These are phyloP conservation scores for Tympanoctomys barrerae DNA, from an alignment of 2,797 vertebrate species.

Conservation along the genomic window DNA sequence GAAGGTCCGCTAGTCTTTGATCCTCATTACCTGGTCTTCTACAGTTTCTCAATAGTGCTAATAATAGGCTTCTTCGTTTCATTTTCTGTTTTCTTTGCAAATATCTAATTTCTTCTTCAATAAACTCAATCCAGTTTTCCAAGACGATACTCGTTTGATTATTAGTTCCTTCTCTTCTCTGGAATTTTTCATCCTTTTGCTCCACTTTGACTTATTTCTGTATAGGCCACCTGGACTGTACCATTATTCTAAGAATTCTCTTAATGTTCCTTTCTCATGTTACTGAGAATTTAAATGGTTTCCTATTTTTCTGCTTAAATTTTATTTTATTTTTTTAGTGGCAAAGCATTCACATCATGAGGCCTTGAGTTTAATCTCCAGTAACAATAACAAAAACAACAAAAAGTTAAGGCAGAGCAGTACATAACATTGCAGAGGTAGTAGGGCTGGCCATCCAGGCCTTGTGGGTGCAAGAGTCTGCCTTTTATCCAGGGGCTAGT, in stretches of 20 bases:
- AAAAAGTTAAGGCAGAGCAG: neutral
- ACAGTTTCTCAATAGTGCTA: neutral
- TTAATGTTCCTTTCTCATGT: neutral
- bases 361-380: neutral
- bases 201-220: neutral
- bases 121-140: neutral
- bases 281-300: neutral
- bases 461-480: neutral
- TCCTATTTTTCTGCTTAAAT: neutral
- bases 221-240: too few relatives aligned
- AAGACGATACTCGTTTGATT: neutral
- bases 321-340: neutral
- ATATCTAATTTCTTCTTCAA: neutral
- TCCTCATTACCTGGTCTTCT: neutral
- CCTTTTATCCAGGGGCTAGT: neutral
- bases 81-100: neutral
- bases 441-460: neutral
- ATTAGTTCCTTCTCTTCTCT: neutral
- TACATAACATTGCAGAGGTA: neutral
- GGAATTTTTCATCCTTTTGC: neutral
- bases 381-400: too few relatives aligned
- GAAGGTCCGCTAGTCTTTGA: neutral
- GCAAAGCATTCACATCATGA: too few relatives aligned
- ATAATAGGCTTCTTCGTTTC: neutral
- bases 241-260: slow-evolving; percentile 12